These are phyloP conservation scores for Liopterus haemorrhoidalis DNA, from an alignment of 2,888 invertebrate species.

Conservation along the genomic window DNA sequence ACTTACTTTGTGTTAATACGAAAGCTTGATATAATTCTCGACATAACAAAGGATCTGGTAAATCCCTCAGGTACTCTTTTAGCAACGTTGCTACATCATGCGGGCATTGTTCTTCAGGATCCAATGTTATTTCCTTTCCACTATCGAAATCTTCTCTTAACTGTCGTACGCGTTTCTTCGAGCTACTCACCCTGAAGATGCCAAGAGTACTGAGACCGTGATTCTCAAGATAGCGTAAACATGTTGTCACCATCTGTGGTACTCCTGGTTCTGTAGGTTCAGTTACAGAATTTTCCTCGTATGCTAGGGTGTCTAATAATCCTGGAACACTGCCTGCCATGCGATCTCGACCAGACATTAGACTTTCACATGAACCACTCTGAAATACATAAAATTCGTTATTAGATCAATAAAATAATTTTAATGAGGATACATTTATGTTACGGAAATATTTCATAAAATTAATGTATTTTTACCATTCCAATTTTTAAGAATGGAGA, in stretches of 20 bases:
- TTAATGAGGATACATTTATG: neutral
- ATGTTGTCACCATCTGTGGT: conserved; percentile 71
- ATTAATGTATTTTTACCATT: too few relatives aligned
- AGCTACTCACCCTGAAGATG: conserved; percentile 86
- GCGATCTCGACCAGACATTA: conserved; percentile 53
- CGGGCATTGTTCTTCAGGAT: conserved; percentile 76
- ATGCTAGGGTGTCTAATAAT: conserved; percentile 42
- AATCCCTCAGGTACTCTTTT: conserved; percentile 87
- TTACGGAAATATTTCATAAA: too few relatives aligned
- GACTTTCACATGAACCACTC: conserved; percentile 74
- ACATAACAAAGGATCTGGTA: conserved; percentile 88
- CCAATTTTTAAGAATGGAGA: too few relatives aligned
- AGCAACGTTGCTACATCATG: conserved; percentile 90
- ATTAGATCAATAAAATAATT: neutral
- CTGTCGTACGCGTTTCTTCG: conserved; percentile 87
- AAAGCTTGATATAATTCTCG: conserved; percentile 84
- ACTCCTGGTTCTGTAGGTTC: conserved; percentile 60
- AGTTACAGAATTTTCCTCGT: too few relatives aligned
- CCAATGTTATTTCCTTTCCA: conserved; percentile 66
- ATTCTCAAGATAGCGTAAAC: conserved; percentile 73
- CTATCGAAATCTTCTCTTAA: conserved; percentile 88
- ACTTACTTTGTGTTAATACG: conserved; percentile 84
- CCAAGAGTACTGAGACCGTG: conserved; percentile 81
- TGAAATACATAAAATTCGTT: conserved; percentile 43
- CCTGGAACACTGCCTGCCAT: conserved; percentile 50